Conservation (phyloP, 2,888 invertebrate species). For the Drosophila atripex region DNA sequence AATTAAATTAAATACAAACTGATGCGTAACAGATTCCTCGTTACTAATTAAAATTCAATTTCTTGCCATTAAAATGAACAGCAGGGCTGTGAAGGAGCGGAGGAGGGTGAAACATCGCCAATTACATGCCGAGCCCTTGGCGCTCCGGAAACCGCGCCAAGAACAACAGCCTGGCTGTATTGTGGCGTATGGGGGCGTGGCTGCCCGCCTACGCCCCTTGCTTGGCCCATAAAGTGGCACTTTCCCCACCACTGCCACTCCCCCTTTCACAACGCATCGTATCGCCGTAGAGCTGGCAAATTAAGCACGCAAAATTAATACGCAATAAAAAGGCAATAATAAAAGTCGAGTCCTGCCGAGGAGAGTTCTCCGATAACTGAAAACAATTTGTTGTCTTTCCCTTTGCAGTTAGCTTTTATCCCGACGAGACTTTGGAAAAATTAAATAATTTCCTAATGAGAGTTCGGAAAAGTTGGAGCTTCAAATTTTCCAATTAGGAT, state of each 20-base stretch:
- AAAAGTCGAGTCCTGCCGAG: constrained; percentile 49
- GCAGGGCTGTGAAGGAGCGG: constrained; percentile 23
- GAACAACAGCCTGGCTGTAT: constrained; percentile 28
- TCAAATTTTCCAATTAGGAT: constrained; percentile 71
- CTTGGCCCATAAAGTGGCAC: constrained; percentile 16
- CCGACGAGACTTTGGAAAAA: constrained; percentile 26
- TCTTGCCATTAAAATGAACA: constrained; percentile 79
- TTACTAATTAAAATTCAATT: constrained; percentile 80
- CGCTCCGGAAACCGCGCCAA: constrained; percentile 53
- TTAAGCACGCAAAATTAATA: constrained; percentile 80
- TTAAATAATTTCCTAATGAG: constrained; percentile 70
- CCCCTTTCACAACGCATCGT: neutral
- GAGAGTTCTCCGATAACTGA: constrained; percentile 55
- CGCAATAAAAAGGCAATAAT: constrained; percentile 79
- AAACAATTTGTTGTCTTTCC: constrained; percentile 66
- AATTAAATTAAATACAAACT: constrained; percentile 80
- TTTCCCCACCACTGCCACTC: constrained; percentile 17
- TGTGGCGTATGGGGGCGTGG: constrained; percentile 38
- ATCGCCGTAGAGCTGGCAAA: constrained; percentile 53
- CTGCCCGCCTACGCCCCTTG: constrained; percentile 34
- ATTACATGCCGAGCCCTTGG: constrained; percentile 69
- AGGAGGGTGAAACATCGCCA: constrained; percentile 54
- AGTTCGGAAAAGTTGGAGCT: constrained; percentile 51
- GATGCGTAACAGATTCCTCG: constrained; percentile 79
- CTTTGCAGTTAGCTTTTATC: constrained; percentile 26